Percentiles rank a stretch among this genome's conserved stretches.
These are phyloP conservation scores for Synanthedon vespiformis DNA, from an alignment of 2,888 invertebrate species.

Conservation along the genomic window DNA sequence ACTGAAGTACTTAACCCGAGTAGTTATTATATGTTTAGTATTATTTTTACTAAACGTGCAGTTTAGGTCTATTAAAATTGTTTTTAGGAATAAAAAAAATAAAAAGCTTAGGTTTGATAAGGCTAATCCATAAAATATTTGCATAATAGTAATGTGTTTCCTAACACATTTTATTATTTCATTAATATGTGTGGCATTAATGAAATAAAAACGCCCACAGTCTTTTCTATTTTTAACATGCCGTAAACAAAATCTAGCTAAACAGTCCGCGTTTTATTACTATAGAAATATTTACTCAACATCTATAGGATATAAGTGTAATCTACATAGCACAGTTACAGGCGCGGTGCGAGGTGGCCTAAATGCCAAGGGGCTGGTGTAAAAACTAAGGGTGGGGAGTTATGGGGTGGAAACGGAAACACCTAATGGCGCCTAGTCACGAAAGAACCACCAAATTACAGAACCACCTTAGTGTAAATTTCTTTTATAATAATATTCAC, in stretches of 20 bases:
- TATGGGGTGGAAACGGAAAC: slow-evolving; percentile 30
- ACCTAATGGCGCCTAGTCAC: slow-evolving; percentile 58
- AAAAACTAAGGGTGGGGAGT: slow-evolving; percentile 3
- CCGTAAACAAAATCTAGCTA: background rate
- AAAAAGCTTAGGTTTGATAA: too few species aligned
- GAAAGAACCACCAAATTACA: slow-evolving; percentile 42
- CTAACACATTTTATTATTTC: too few species aligned
- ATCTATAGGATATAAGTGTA: background rate
- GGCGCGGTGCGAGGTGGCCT: slow-evolving; percentile 25
- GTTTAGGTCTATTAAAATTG: too few species aligned
- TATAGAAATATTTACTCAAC: background rate
- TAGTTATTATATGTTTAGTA: too few species aligned
- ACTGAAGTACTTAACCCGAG: too few species aligned
- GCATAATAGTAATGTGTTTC: too few species aligned
- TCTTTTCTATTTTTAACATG: background rate
- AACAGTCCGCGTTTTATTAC: background rate
- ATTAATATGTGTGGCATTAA: too few species aligned
- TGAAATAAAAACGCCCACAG: too few species aligned
- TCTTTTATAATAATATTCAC: background rate
- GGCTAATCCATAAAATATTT: too few species aligned
- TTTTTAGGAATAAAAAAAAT: too few species aligned
- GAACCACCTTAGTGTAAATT: slow-evolving; percentile 7
- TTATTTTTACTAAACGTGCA: too few species aligned
- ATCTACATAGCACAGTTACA: background rate
- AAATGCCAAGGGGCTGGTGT: slow-evolving; percentile 30